These are phyloP conservation scores for Mixornis gularis DNA, from an alignment of 2,113 vertebrate species.

Conservation along the genomic window DNA sequence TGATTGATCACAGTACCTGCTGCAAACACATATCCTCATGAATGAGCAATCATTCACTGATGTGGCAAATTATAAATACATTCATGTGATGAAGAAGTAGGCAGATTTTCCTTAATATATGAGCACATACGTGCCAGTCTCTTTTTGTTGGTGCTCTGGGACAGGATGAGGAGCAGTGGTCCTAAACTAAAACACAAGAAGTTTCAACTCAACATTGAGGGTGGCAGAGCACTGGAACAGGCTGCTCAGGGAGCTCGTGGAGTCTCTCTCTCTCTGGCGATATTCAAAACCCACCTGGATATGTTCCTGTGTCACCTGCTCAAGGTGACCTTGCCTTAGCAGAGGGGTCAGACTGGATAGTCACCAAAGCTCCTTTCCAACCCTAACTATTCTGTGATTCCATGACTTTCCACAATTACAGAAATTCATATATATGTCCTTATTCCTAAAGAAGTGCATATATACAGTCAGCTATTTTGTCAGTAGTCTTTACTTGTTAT, in stretches of 20 bases:
- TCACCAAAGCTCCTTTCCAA: background rate
- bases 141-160: background rate
- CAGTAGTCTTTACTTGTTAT: background rate
- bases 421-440: background rate
- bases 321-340: background rate
- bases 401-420: background rate
- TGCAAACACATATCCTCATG: background rate
- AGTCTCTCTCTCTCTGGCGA: background rate
- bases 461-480: background rate
- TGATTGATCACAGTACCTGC: background rate
- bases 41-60: background rate
- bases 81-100: background rate
- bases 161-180: background rate
- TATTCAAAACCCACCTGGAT: background rate
- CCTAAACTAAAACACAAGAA: background rate
- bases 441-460: background rate
- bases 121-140: background rate
- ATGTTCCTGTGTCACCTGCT: background rate
- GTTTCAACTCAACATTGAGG: background rate
- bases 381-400: background rate
- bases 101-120: background rate
- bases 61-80: background rate
- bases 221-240: background rate
- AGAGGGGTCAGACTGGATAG: background rate
- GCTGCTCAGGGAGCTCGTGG: fast-evolving